Conservation (phyloP, 2,797 vertebrate species). For the Sciaenops ocellatus region DNA sequence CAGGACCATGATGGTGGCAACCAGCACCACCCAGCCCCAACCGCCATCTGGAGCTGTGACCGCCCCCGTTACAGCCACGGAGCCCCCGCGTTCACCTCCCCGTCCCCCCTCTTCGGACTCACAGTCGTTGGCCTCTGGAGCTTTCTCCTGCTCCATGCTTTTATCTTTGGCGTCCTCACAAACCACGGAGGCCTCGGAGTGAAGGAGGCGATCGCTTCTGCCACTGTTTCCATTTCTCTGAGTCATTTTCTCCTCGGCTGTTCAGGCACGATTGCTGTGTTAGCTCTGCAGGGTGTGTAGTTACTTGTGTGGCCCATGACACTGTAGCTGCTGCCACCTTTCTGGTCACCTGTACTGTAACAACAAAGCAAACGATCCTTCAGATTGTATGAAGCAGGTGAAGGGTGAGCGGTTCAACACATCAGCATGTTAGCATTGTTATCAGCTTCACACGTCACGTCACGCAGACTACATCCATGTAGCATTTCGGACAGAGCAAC, state of each 20-base stretch:
- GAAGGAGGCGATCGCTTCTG: slow-evolving; percentile 45
- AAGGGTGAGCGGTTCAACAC: too few relatives aligned
- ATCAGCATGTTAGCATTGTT: too few relatives aligned
- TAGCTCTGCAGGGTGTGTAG: slow-evolving; percentile 53
- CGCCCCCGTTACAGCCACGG: neutral
- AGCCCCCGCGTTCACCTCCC: neutral
- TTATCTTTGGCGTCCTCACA: slow-evolving; percentile 33
- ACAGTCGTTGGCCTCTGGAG: slow-evolving; percentile 29
- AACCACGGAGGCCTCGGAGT: slow-evolving; percentile 34
- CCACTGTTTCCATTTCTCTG: slow-evolving; percentile 61
- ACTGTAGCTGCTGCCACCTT: slow-evolving; percentile 43
- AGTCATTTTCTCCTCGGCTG: slow-evolving; percentile 70
- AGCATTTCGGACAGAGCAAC: too few relatives aligned
- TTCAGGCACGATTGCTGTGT: slow-evolving; percentile 29
- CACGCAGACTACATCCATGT: too few relatives aligned
- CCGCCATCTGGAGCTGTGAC: slow-evolving; percentile 83
- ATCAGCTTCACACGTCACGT: too few relatives aligned
- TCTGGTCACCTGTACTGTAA: slow-evolving; percentile 40
- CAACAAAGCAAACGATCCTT: slow-evolving; percentile 3
- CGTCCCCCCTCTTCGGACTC: slow-evolving; percentile 61
- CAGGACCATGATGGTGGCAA: slow-evolving; percentile 87
- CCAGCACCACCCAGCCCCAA: slow-evolving; percentile 95
- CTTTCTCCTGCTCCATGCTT: slow-evolving; percentile 39
- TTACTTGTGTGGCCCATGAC: slow-evolving; percentile 62
- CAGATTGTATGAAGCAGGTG: too few relatives aligned